These are phyloP conservation scores for Bergia sp. DNA, from an alignment of 92 coral and sea anemone genomes.

Conservation along the genomic window DNA sequence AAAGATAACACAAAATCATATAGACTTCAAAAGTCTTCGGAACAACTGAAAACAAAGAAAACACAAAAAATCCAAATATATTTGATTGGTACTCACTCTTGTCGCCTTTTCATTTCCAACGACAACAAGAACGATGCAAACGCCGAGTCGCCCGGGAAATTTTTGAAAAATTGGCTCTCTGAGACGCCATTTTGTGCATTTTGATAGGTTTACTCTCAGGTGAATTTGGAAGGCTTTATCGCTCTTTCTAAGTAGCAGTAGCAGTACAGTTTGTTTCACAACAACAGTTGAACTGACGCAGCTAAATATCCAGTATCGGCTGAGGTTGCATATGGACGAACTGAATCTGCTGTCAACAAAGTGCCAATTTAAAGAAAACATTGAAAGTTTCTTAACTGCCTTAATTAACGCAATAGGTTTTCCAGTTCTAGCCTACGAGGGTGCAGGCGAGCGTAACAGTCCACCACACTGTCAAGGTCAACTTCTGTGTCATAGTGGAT, in stretches of 20 bases:
- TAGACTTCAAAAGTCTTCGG: background rate
- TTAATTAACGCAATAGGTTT: too few species aligned
- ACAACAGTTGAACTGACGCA: background rate
- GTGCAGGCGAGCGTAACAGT: conserved; percentile 22
- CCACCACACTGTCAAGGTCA: conserved; percentile 4
- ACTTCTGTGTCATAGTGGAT: conserved; percentile 7
- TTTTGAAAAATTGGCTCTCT: too few species aligned
- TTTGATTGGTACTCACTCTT: conserved; percentile 13
- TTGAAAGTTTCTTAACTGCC: too few species aligned
- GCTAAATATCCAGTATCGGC: background rate
- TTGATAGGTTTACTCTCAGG: too few species aligned
- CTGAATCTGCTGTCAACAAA: too few species aligned
- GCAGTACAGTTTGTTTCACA: too few species aligned
- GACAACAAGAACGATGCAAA: conserved; percentile 34
- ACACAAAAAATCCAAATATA: conserved; percentile 1
- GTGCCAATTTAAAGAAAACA: too few species aligned
- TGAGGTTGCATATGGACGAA: too few species aligned
- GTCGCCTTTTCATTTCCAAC: conserved; percentile 21
- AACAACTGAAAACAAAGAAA: conserved; percentile 23
- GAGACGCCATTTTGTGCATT: too few species aligned
- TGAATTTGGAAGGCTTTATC: too few species aligned
- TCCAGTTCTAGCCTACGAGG: conserved; percentile 13
- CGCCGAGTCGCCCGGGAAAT: background rate
- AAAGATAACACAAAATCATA: background rate
- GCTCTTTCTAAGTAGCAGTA: too few species aligned